Conservation (phyloP, 2,113 vertebrate genomes). For the Pholis gunnellus region DNA sequence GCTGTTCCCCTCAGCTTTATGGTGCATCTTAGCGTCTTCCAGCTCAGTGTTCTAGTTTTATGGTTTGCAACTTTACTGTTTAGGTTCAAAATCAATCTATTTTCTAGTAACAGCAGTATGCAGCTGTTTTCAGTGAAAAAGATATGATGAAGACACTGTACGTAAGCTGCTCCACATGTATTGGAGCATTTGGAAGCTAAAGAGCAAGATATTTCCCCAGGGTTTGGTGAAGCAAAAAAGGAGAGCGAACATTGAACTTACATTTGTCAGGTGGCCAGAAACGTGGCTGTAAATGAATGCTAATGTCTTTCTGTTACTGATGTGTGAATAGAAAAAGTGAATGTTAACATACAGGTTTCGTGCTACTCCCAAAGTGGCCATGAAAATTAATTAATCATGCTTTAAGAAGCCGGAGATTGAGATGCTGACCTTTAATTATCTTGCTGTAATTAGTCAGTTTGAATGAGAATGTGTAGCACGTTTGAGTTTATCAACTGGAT, state of each 20-base stretch:
- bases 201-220: not conserved
- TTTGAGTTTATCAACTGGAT: not conserved
- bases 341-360: not conserved
- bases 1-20: slow-evolving; percentile 1
- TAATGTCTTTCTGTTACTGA: not conserved
- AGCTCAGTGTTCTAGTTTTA: not conserved
- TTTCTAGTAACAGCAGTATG: not conserved
- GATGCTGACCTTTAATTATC: slow-evolving; percentile 26
- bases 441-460: slow-evolving; percentile 21
- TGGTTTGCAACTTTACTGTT: not conserved
- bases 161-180: not conserved
- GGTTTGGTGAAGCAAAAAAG: not conserved
- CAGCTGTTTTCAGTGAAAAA: not conserved
- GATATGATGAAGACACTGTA: not conserved
- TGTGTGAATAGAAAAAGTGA: not conserved
- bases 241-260: not conserved
- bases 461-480: not conserved
- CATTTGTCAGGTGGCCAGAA: not conserved
- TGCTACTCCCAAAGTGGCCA: not conserved
- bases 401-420: not conserved
- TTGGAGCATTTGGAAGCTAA: not conserved
- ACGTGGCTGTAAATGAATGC: not conserved
- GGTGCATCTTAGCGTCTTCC: not conserved
- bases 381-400: slow-evolving; percentile 10
- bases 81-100: not conserved